These are phyloP conservation scores for Drosophila merina DNA, from an alignment of 2,888 invertebrate genomes.

Conservation along the genomic window DNA sequence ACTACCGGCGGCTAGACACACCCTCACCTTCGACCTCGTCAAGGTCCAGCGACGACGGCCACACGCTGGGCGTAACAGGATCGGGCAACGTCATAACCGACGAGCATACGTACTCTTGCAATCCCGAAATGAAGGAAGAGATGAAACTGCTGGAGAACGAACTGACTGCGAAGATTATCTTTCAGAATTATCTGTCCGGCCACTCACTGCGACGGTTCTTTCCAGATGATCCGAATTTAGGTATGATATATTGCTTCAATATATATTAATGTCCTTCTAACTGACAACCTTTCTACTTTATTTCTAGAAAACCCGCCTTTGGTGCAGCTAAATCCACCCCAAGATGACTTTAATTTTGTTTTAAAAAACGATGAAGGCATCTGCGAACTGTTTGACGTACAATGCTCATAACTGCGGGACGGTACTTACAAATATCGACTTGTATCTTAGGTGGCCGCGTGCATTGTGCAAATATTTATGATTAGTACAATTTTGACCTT, in stretches of 20 bases:
- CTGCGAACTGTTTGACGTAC: slow-evolving; percentile 83
- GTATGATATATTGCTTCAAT: slow-evolving; percentile 51
- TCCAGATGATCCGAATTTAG: slow-evolving; percentile 81
- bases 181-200: slow-evolving; percentile 76
- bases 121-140: slow-evolving; percentile 75
- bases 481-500: slow-evolving; percentile 74
- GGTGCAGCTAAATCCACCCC: slow-evolving; percentile 81
- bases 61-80: slow-evolving; percentile 1
- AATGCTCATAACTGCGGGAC: slow-evolving; percentile 61
- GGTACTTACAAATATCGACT: slow-evolving; percentile 21
- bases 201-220: slow-evolving; percentile 81
- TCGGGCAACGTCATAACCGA: slow-evolving; percentile 72
- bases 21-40: slow-evolving; percentile 77
- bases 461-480: slow-evolving; percentile 78
- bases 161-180: slow-evolving; percentile 81
- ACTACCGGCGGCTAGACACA: slow-evolving; percentile 65
- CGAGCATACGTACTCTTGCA: slow-evolving; percentile 80
- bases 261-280: background rate
- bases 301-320: slow-evolving; percentile 81
- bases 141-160: slow-evolving; percentile 75
- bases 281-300: background rate
- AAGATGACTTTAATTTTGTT: slow-evolving; percentile 81
- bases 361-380: slow-evolving; percentile 81
- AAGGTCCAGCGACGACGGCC: slow-evolving; percentile 57
- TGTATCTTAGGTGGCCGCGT: slow-evolving; percentile 63